A percentile compares a stretch with the other conserved stretches of the same genome.
phyloP scores from a whole-genome alignment of 2,797 vertebrate species.

The Amblyopsis hoosieri region DNA sequence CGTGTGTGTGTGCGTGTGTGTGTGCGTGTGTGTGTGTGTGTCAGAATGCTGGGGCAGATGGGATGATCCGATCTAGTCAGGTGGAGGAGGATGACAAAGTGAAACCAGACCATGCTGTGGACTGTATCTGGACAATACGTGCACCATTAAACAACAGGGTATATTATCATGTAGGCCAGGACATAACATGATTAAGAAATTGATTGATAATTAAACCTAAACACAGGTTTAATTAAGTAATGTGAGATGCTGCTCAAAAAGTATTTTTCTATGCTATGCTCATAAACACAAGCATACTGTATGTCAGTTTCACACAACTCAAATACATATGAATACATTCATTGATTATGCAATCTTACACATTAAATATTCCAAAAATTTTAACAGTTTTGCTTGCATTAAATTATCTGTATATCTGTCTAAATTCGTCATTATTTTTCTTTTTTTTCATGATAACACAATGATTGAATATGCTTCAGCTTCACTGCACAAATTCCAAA shows the following conservation, averaged over 20 bases:
- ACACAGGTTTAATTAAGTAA: no score
- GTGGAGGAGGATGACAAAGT: constrained; percentile 92
- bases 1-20: constrained; percentile 15
- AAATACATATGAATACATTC: background rate
- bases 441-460: background rate
- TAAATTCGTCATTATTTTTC: background rate
- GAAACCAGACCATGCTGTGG: constrained; percentile 89
- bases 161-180: background rate
- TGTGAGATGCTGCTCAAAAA: no score
- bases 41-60: constrained; percentile 92
- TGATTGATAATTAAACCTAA: background rate
- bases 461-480: background rate
- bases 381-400: background rate
- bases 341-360: background rate
- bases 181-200: background rate
- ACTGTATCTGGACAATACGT: constrained; percentile 96
- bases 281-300: no score
- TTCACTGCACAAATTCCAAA: background rate
- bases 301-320: no score
- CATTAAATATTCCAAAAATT: no score
- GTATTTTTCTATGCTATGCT: no score
- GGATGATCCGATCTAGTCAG: constrained; percentile 92
- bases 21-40: constrained; percentile 15
- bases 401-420: background rate
- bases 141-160: constrained; percentile 91